Conservation (phyloP, 1,140 invertebrate species). For the Lysiphlebus fabarum region DNA sequence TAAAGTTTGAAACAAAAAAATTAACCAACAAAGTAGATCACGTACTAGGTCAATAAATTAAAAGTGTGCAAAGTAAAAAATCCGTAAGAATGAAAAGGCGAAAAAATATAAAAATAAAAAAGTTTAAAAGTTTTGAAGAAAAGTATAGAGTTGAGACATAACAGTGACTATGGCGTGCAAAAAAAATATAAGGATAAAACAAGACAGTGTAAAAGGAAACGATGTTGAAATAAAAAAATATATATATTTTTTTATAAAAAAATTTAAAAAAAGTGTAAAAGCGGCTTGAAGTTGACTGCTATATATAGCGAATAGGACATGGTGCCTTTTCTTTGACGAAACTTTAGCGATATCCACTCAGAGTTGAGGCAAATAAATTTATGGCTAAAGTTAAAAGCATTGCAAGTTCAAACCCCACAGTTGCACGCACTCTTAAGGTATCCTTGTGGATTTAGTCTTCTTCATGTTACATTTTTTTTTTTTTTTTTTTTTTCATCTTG, state of each 20-base stretch:
- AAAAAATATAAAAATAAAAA: conserved; percentile 13
- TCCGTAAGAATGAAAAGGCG: neutral
- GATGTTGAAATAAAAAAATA: conserved; percentile 12
- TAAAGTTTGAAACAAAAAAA: too few species aligned
- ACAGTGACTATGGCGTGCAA: conserved; percentile 16
- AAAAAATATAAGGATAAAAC: conserved; percentile 15
- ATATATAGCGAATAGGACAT: conserved; percentile 14
- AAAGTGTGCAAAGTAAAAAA: neutral
- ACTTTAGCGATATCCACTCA: conserved; percentile 40
- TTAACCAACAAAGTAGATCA: too few species aligned
- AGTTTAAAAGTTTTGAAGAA: conserved; percentile 9
- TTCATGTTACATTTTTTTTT: neutral
- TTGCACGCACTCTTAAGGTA: conserved; percentile 1
- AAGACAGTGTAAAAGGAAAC: conserved; percentile 16
- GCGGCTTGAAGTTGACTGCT: conserved; percentile 9
- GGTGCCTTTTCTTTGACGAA: conserved; percentile 40
- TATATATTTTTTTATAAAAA: conserved; percentile 17
- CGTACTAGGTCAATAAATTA: too few species aligned
- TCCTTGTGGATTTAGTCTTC: neutral
- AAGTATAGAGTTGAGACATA: neutral
- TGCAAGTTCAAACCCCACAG: conserved; percentile 33
- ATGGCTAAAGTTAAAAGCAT: conserved; percentile 49
- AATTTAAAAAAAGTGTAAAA: conserved; percentile 9
- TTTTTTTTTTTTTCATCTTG: too few species aligned
- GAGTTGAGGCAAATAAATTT: conserved; percentile 46